Percentiles rank a stretch among this genome's conserved stretches.
phyloP scores from a whole-genome alignment of 2,113 vertebrate species.

The Odocoileus hemionus region DNA sequence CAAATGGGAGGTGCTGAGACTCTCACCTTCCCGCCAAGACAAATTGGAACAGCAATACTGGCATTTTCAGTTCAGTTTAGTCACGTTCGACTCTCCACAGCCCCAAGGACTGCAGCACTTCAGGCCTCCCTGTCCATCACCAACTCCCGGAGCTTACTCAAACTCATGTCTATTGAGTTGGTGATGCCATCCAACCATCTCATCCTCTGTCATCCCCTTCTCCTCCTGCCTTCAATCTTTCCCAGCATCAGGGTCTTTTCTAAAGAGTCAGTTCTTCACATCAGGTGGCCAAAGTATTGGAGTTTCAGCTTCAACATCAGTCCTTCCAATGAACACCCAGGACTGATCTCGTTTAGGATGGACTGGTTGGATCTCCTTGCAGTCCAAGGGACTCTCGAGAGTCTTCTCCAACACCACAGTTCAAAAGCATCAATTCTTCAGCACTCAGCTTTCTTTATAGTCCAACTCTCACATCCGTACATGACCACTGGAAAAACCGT shows the following conservation, averaged over 20 bases:
- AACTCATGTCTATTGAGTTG: fast-evolving
- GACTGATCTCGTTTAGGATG: not conserved
- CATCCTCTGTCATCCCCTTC: not conserved
- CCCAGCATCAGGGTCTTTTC: not conserved
- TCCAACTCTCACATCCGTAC: not conserved
- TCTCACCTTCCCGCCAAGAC: fast-evolving
- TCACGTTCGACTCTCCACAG: fast-evolving
- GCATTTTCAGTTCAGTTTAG: not conserved
- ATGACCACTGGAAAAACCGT: not conserved
- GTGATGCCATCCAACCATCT: not conserved
- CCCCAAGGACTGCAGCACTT: fast-evolving
- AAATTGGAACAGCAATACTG: not conserved
- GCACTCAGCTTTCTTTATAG: fast-evolving
- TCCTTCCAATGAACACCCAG: not conserved
- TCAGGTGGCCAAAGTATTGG: not conserved
- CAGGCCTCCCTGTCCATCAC: not conserved
- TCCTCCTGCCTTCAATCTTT: fast-evolving
- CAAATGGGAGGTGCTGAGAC: not conserved
- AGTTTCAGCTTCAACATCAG: fast-evolving
- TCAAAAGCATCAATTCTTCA: not conserved
- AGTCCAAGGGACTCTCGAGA: not conserved
- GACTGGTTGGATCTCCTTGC: not conserved
- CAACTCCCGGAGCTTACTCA: fast-evolving
- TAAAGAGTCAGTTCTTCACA: fast-evolving
- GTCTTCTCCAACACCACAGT: not conserved